Conservation (phyloP, 2,888 invertebrate genomes). For the Leptothorax acervorum region DNA sequence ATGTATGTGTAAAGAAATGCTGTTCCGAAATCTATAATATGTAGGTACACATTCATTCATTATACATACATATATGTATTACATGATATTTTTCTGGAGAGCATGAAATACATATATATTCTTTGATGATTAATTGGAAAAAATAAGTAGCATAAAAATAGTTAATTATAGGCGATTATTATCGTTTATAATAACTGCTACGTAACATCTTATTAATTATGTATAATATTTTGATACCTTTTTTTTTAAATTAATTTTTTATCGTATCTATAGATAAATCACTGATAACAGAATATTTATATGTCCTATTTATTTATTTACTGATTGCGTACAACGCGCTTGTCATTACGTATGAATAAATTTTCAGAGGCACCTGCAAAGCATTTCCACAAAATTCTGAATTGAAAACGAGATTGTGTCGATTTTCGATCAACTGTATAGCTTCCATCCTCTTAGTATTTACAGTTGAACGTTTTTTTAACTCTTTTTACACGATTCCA, state of each 20-base stretch:
- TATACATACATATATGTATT: no score
- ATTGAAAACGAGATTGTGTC: constrained; percentile 27
- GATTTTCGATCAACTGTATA: constrained; percentile 23
- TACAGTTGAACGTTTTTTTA: constrained; percentile 24
- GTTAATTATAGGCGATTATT: not conserved
- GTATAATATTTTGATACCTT: not conserved
- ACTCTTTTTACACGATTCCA: not conserved
- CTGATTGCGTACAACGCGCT: not conserved
- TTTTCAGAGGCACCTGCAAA: constrained; percentile 30
- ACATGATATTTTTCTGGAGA: not conserved
- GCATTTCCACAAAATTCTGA: constrained; percentile 21
- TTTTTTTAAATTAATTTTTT: constrained; percentile 14
- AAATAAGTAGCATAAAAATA: not conserved
- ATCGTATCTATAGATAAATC: not conserved
- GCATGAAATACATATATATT: not conserved
- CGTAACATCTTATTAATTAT: not conserved
- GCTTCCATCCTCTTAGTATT: constrained; percentile 36
- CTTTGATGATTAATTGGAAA: not conserved
- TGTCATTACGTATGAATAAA: constrained; percentile 20
- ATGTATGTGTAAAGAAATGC: no score
- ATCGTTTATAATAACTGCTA: not conserved
- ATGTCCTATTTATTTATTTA: not conserved
- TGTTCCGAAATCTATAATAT: not conserved
- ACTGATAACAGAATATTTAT: constrained; percentile 20
- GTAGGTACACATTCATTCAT: not conserved